Evolutionary conservation across 1,140 invertebrate genomes (phyloP).

Genomic region (Philotrypesis tridentata): DNA sequence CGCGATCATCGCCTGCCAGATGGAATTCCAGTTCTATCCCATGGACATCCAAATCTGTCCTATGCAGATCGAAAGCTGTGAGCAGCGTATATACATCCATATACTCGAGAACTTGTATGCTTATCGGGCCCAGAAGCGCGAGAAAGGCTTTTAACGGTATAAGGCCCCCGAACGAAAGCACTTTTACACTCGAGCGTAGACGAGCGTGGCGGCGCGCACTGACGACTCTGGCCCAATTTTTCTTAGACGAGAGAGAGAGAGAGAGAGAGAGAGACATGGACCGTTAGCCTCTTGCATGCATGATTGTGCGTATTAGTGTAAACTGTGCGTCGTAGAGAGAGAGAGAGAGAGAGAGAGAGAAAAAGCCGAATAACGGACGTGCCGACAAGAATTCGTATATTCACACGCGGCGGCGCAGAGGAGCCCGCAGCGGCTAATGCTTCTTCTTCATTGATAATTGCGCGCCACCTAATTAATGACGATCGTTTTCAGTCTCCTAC

Average conservation of each 20-base stretch:
- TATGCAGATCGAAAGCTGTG: constrained; percentile 88
- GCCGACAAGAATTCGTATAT: constrained; percentile 7
- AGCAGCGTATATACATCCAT: too few species aligned
- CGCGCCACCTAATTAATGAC: neutral
- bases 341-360: neutral
- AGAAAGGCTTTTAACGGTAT: constrained; percentile 50
- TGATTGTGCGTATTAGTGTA: constrained; percentile 41
- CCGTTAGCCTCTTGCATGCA: constrained; percentile 3
- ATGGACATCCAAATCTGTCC: constrained; percentile 89
- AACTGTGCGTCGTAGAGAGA: constrained; percentile 1
- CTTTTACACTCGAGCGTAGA: constrained; percentile 46
- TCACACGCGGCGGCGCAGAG: too few species aligned
- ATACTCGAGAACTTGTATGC: neutral
- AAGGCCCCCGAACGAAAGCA: constrained; percentile 41
- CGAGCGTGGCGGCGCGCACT: too few species aligned
- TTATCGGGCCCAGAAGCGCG: neutral
- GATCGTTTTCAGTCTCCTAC: constrained; percentile 80
- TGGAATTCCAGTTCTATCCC: constrained; percentile 89
- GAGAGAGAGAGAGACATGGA: constrained; percentile 27
- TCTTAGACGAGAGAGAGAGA: neutral
- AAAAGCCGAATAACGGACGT: constrained; percentile 21
- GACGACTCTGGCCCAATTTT: constrained; percentile 47
- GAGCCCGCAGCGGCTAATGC: neutral
- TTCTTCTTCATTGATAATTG: neutral
- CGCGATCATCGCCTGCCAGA: constrained; percentile 88